Evolutionary conservation across 1,140 invertebrate genomes (phyloP).

Genomic region (Drosophila tani): DNA sequence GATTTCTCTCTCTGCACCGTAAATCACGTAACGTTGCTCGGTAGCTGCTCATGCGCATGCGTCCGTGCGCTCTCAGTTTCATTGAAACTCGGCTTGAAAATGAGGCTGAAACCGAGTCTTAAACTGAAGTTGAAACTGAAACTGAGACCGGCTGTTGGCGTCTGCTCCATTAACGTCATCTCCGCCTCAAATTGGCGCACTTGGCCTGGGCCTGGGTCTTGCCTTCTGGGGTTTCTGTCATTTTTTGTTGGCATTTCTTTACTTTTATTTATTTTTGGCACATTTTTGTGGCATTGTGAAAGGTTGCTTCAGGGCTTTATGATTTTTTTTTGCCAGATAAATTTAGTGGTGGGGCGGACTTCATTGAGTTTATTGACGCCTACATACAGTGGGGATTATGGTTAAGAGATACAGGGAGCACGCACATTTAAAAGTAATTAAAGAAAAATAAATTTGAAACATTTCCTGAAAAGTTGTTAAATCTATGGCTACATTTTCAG

Average conservation of each 20-base stretch:
- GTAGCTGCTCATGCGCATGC: constrained; percentile 40
- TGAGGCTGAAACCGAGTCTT: constrained; percentile 10
- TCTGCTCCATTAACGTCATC: constrained; percentile 69
- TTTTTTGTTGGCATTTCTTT: constrained; percentile 16
- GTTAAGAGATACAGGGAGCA: background rate
- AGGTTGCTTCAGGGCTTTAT: constrained; percentile 50
- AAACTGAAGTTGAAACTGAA: constrained; percentile 20
- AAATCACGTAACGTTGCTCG: constrained; percentile 65
- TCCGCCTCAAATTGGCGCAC: constrained; percentile 64
- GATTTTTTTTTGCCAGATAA: constrained; percentile 10
- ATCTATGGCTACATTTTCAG: no score
- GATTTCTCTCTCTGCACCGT: constrained; percentile 5
- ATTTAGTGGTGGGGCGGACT: background rate
- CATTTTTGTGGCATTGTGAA: constrained; percentile 60
- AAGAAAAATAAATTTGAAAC: no score
- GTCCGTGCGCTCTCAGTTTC: constrained; percentile 25
- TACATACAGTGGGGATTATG: constrained; percentile 11
- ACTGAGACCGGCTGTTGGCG: constrained; percentile 53
- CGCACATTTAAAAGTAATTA: background rate
- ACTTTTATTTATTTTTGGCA: constrained; percentile 56
- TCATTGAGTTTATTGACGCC: constrained; percentile 17
- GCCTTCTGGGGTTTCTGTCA: constrained; percentile 29
- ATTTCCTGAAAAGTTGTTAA: background rate
- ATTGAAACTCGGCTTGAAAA: constrained; percentile 13
- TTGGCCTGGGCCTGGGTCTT: constrained; percentile 26